Evolutionary conservation across 1,140 invertebrate genomes (phyloP).

Genomic region (Ruditapes philippinarum): DNA sequence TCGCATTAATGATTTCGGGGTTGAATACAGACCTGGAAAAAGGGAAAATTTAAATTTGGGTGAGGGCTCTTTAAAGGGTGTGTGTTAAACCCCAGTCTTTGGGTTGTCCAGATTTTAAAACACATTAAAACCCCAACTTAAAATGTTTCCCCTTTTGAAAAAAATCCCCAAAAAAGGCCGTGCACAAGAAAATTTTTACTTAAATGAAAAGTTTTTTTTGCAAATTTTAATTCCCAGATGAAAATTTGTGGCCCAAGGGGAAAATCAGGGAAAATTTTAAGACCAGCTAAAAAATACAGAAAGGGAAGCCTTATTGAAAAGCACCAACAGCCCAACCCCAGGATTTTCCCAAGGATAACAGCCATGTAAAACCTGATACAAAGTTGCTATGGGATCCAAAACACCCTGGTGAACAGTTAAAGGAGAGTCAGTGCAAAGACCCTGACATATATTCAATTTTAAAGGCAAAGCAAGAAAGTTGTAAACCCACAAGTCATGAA

Average conservation of each 20-base stretch:
- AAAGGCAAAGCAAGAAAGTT: neutral
- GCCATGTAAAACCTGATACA: neutral
- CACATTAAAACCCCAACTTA: neutral
- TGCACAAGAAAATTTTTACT: neutral
- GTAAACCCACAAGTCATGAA: neutral
- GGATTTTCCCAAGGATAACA: neutral
- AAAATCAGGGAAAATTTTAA: neutral
- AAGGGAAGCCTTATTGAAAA: neutral
- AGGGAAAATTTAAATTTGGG: constrained; percentile 60
- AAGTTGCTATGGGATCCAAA: too few relatives aligned
- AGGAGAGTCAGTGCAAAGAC: neutral
- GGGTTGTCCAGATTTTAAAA: constrained; percentile 15
- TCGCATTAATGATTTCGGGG: constrained; percentile 69
- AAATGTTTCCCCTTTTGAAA: neutral
- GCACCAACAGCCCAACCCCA: neutral
- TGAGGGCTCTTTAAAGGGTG: constrained; percentile 57
- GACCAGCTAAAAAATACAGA: neutral
- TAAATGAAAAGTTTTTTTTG: neutral
- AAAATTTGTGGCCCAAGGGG: neutral
- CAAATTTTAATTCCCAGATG: neutral
- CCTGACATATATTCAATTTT: neutral
- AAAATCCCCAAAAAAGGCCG: neutral
- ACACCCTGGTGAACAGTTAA: neutral
- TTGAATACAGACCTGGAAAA: constrained; percentile 68
- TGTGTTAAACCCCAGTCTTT: neutral